Base-by-base conservation (phyloP, 2,797 vertebrate genomes). In the Melanotaenia boesemani region DNA sequence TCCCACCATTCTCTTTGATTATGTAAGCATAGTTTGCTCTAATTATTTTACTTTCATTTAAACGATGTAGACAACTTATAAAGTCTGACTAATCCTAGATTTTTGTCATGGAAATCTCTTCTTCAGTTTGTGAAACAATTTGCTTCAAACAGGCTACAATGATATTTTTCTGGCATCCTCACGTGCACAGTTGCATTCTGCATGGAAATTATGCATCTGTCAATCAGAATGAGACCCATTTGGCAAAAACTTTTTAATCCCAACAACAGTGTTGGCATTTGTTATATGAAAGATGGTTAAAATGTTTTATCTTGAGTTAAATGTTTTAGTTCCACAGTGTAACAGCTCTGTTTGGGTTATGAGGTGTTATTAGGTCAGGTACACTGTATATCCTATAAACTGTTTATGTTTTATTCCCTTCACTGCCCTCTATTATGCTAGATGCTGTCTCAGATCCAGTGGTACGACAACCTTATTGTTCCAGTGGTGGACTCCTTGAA, bases 391-490 rank as follows among this genome's bases (percentile, higher is more conserved):
- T 63, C 4, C 7, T 37, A 2, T 18, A 6, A 15, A 22, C 11
- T 73, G 16, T 3, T 67, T 5, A 68, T 58, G 4, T 69, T 61
- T 62, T 1, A 44, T 59, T 24, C 0, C 9, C 7, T 56, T 4
- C 2, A n/a, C 55, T 77, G 2, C 34, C 15, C n/a, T 80, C 3
- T 63, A 76, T 83, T 50, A 26, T 79, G 1, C 80, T 89, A 99
- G 98, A 98, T 99, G 90, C 94, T 99, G 84, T 99, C 97, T 61
- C 98, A 99, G 93, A 99, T 99, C 92, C 98, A 99, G 82, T 99
- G 98, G 92, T 99, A 99, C 1, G 98, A 99, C 93, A 99, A 99
- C 90, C 95, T 99, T 88, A 99, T 99, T 78, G 97, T 95, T 77
- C 98, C 98, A 0, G 98, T 99, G 76, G 98, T 99, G 81, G 98